phyloP scores from a whole-genome alignment of 2,797 vertebrate species.

The Smutsia temminckii region DNA sequence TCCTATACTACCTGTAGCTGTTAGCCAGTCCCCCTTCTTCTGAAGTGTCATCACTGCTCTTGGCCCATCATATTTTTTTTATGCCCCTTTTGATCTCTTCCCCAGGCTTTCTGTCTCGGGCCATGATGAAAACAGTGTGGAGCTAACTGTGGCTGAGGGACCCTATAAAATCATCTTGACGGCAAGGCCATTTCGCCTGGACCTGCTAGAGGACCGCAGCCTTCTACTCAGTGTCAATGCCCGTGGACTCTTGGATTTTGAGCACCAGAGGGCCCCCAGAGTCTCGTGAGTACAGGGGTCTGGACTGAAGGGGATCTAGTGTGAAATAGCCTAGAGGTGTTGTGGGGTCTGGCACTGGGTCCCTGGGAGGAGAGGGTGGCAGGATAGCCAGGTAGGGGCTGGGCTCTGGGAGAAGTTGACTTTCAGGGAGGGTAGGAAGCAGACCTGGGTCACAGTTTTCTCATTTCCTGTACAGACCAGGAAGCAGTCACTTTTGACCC shows the following conservation, averaged over 20 bases:
- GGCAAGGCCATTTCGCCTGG: constrained; percentile 91
- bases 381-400: background rate
- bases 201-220: constrained; percentile 91
- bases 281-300: constrained; percentile 92
- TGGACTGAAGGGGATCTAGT: background rate
- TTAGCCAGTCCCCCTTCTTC: background rate
- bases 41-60: background rate
- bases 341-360: background rate
- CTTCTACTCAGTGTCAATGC: constrained; percentile 95
- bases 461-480: constrained; percentile 33
- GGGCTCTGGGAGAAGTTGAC: background rate
- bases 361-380: background rate
- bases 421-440: background rate
- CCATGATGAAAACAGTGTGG: constrained; percentile 91
- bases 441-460: background rate
- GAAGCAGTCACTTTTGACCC: constrained; percentile 47
- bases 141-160: constrained; percentile 88
- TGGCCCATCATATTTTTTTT: background rate
- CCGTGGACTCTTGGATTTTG: constrained; percentile 93
- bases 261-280: constrained; percentile 92
- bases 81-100: background rate
- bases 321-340: background rate
- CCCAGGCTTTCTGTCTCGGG: constrained; percentile 86
- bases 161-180: constrained; percentile 92
- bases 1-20: background rate